Evolutionary conservation across 2,888 invertebrate species (phyloP), one percentile per base, ranked within the genome.

Genomic region (Hylaea fasciaria): DNA sequence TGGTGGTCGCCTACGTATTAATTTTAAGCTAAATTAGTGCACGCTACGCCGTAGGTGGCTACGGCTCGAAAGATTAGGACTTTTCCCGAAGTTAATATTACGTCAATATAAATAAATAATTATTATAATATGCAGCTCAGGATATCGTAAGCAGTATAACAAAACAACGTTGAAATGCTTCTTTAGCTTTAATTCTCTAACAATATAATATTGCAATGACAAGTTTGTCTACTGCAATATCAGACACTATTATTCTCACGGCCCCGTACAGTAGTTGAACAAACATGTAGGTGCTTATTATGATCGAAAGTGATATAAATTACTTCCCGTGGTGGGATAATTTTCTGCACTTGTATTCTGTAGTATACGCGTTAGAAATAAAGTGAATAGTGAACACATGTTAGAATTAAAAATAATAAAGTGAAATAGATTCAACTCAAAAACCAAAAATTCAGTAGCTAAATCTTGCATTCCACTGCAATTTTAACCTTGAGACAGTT

Each of bases 221-320:
- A 28, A 56, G 35, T 37, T 56, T 13, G n/a, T 28, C 29, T 40
- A 51, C 50, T 57, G 58, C 32, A 41, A 32, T 48, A 14, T 22
- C 35, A 37, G 12, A 51, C 2, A 0, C 28, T 44, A 17, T 17
- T 0, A 28, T 59, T 59, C 53, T 40, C 58, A 53, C 53, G 58
- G 44, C 28, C 40, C 46, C 28, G 35, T 41, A 59, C 53, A 58
- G 53, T 48, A 53, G 52, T 35, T 44, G 32, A 43, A 49, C 53
- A 48, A 59, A 59, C 44, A 49, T 44, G 43, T 44, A 41, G 43
- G 12, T 11, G 48, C 43, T 47, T 58, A 43, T 49, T 43, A 52
- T 53, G 52, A 51, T 43, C 48, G 52, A 58, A 58, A 52, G 40
- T 58, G 41, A 52, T 58, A 41, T 57, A 58, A 52, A 58, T 58